Base-by-base conservation (phyloP, 1,140 invertebrate genomes). In the Liolophura sinensis region DNA sequence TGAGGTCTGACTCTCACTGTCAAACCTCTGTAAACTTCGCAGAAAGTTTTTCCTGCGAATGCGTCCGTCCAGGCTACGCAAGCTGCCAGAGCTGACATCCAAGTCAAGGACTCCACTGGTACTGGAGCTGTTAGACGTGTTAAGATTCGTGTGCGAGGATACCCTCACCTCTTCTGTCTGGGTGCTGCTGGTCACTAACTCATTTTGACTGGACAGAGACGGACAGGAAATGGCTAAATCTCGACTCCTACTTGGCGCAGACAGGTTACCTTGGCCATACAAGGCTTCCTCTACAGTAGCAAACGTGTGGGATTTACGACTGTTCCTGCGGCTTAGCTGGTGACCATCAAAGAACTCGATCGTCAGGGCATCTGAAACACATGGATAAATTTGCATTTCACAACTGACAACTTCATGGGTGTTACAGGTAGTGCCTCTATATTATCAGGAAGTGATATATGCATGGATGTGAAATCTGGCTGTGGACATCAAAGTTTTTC, bases 271-370 rank as follows among this genome's bases (percentile, higher is more conserved):
- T 40, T 40, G 31, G 31, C 31, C 31, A 40, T 40, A 40, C 31
- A 40, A 40, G 3, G 9, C 31, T 40, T 40, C 31, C 9, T 40
- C 31, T 40, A 40, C 31, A 5, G 31, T 9, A 40, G 31, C 31
- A 40, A 40, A 40, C 3, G 31, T 9, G 31, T 40, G 31, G 31
- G 31, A 40, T 40, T 40, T 40, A 40, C 31, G 31, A 9, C 31
- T 40, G 31, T 60, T 20, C 60, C 27, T 58, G n/a, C 47, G 51
- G 27, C 18, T 59, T 7, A 24, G 18, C 52, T 58, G 62, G 31
- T 70, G 68, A 18, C 68, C 71, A 62, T 70, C 65, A 51, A 68
- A 73, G 22, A 66, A 67, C 27, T 73, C 71, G 54, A 73, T 73
- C 22, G 65, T 64, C 25, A 73, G 46, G 7, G 71, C 71, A 64